Evolutionary conservation across 2,797 vertebrate species (phyloP), one percentile per base, ranked within the genome.

Genomic region (Clarias fuscus): DNA sequence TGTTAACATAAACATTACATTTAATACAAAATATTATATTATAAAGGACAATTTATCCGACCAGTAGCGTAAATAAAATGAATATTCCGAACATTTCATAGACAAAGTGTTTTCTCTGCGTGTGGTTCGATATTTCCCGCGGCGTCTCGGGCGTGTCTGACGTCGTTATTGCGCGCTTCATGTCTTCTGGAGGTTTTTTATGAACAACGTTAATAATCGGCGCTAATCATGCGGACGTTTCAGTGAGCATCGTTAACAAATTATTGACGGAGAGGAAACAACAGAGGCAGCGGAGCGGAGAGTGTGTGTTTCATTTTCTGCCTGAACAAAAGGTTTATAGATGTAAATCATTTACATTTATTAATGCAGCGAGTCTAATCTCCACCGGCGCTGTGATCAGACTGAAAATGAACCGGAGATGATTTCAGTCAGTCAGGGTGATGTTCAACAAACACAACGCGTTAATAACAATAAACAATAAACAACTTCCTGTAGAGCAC

Each of bases 281-380:
- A 33, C 56, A 13, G 75, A 77, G 56, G 27, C 33, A 33, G n/a
- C 30, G 15, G 27, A 77, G 53, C 75, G 27, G 30, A 33, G 14
- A 53, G 72, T 27, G 48, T 27, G 43, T 76, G 13, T 56, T 59
- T 59, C 27, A 77, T 77, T 77, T 77, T 77, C 53, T 33, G 53
- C 56, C 75, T 77, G 56, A 77, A 77, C 75, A 59, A 77, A 77
- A 77, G 56, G 27, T 77, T 77, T 77, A 33, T 33, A 5, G 27
- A 33, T 77, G 56, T 30, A 33, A 77, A 77, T 59, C 53, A 77
- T 59, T 77, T 59, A 30, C 75, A 33, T 77, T 33, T 77, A 59
- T 59, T 33, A 77, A 77, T 11, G 53, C 27, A 7, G 15, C 2
- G 53, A 77, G 33, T 77, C 56, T 77, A 58, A 76, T 76, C 73